These are phyloP conservation scores for Cirrhinus mrigala DNA, from an alignment of 2,797 vertebrate genomes.

Conservation along the genomic window DNA sequence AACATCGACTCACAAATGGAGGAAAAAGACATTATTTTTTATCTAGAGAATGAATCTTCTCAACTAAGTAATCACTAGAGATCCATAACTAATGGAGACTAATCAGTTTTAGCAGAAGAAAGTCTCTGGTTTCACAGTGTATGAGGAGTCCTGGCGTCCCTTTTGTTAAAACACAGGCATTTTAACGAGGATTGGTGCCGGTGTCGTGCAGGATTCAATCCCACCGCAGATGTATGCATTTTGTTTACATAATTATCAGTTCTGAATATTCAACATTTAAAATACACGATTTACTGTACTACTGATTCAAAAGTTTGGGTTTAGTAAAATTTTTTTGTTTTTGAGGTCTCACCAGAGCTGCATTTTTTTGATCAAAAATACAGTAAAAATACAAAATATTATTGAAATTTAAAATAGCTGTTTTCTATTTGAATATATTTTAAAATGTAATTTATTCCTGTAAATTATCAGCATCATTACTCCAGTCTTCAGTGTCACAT, in stretches of 20 bases:
- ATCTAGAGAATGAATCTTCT: slow-evolving; percentile 35
- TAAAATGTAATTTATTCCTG: not conserved
- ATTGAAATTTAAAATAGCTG: not conserved
- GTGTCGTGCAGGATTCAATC: not conserved
- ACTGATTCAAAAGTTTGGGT: not conserved
- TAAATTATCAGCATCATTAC: not conserved
- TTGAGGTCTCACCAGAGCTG: not conserved
- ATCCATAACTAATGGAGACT: slow-evolving; percentile 49
- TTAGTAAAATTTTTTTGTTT: not conserved
- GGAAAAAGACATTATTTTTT: slow-evolving; percentile 48
- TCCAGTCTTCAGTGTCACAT: not conserved
- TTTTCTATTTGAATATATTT: not conserved
- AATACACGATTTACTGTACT: not conserved
- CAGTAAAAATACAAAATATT: not conserved
- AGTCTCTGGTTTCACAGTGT: slow-evolving; percentile 56
- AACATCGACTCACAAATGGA: slow-evolving; percentile 61
- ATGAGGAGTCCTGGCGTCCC: slow-evolving; percentile 44
- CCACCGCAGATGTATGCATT: not conserved
- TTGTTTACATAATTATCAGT: not conserved
- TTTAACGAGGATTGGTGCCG: not conserved
- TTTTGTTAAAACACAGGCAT: not conserved
- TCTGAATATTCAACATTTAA: not conserved
- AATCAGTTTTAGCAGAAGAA: slow-evolving; percentile 38
- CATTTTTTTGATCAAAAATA: not conserved
- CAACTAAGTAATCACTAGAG: slow-evolving; percentile 45